A percentile compares a stretch with the other conserved stretches of the same genome.
Conservation (phyloP, 2,797 vertebrate species). For the Onychomys leucogaster region DNA sequence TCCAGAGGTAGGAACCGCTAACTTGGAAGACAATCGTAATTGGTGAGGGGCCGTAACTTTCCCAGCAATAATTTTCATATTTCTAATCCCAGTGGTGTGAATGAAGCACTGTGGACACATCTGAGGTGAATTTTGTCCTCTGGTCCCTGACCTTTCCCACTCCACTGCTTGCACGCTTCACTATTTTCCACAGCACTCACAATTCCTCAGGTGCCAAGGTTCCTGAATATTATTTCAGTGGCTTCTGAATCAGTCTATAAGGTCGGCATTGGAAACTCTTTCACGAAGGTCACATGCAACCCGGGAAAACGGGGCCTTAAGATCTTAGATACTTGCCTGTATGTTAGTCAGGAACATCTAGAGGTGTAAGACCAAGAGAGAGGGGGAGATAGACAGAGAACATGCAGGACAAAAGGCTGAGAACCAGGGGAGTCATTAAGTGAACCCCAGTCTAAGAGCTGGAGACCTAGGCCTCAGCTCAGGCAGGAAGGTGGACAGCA, state of each 20-base stretch:
- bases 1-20: not conserved
- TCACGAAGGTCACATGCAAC: not conserved
- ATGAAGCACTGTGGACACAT: not conserved
- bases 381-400: not conserved
- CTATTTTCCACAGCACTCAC: not conserved
- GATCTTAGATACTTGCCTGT: constrained; percentile 27
- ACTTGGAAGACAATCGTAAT: not conserved
- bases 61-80: not conserved
- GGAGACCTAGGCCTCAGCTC: not conserved
- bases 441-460: not conserved
- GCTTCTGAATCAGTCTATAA: not conserved
- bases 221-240: constrained; percentile 9
- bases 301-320: not conserved
- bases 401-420: not conserved
- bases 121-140: constrained; percentile 19
- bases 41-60: not conserved
- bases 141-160: not conserved
- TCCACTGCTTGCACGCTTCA: not conserved
- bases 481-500: not conserved
- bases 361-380: not conserved
- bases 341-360: not conserved
- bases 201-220: not conserved
- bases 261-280: not conserved
- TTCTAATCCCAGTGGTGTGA: not conserved
- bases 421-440: not conserved